These are phyloP conservation scores for Trichoplusia ni DNA, from an alignment of 1,140 invertebrate genomes.

Conservation along the genomic window DNA sequence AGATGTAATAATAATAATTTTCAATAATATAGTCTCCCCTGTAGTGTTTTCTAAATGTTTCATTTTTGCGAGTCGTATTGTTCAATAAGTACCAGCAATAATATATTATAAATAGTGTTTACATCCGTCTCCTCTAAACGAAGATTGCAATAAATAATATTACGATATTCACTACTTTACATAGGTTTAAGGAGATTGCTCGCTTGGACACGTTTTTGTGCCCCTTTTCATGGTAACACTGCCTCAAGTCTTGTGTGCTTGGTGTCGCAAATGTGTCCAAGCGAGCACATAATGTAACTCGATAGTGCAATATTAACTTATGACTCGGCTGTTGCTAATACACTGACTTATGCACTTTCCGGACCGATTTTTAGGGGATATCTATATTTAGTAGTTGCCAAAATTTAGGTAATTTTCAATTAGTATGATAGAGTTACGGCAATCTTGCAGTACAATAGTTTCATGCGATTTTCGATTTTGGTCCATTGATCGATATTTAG, in stretches of 20 bases:
- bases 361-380: conserved; percentile 27
- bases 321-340: conserved; percentile 34
- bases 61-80: conserved; percentile 8
- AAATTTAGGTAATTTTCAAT: conserved; percentile 16
- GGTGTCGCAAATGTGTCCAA: not conserved
- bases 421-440: conserved; percentile 17
- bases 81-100: conserved; percentile 24
- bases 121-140: conserved; percentile 25
- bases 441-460: conserved; percentile 1
- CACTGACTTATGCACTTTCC: conserved; percentile 41
- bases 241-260: not conserved
- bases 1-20: not conserved
- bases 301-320: conserved; percentile 40
- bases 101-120: conserved; percentile 24
- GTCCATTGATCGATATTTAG: not conserved
- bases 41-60: conserved; percentile 5
- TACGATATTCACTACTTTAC: conserved; percentile 11
- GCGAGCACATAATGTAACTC: conserved; percentile 11
- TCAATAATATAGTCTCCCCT: not conserved
- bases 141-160: conserved; percentile 26
- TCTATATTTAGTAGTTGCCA: conserved; percentile 23
- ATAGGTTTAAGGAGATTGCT: conserved; percentile 16
- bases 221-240: no score
- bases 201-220: conserved; percentile 18
- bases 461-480: conserved; percentile 3